Conservation (phyloP, 2,113 vertebrate genomes). For the Puntigrus tetrazona region DNA sequence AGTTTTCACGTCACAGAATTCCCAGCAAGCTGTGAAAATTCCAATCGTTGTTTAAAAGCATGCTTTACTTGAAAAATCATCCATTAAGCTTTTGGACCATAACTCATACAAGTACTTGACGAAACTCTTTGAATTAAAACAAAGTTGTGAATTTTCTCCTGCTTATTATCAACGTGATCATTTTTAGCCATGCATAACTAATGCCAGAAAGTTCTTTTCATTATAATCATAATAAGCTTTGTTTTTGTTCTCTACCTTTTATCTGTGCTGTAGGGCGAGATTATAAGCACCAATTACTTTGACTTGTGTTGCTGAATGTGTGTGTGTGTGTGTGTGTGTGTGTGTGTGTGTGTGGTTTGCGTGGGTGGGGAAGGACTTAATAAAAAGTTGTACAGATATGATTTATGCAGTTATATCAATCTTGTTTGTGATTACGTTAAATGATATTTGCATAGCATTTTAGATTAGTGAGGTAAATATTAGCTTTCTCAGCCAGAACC, state of each 20-base stretch:
- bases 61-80: background rate
- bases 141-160: constrained; percentile 16
- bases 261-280: constrained; percentile 2
- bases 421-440: background rate
- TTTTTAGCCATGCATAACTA: constrained; percentile 29
- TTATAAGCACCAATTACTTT: constrained; percentile 31
- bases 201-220: constrained; percentile 9
- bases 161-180: constrained; percentile 17
- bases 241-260: constrained; percentile 21
- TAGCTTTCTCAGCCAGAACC: background rate
- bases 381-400: background rate
- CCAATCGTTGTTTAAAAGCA: constrained; percentile 3
- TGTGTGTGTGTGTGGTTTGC: constrained; percentile 1
- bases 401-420: background rate
- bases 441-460: background rate
- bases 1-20: background rate
- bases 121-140: constrained; percentile 50
- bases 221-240: constrained; percentile 27
- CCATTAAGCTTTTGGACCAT: constrained; percentile 35
- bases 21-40: constrained; percentile 21
- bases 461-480: constrained; percentile 3
- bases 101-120: constrained; percentile 40
- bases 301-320: background rate
- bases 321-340: background rate
- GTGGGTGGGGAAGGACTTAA: constrained; percentile 22